Base-by-base conservation (phyloP, 2,797 vertebrate species). In the Eulemur albifrons region DNA sequence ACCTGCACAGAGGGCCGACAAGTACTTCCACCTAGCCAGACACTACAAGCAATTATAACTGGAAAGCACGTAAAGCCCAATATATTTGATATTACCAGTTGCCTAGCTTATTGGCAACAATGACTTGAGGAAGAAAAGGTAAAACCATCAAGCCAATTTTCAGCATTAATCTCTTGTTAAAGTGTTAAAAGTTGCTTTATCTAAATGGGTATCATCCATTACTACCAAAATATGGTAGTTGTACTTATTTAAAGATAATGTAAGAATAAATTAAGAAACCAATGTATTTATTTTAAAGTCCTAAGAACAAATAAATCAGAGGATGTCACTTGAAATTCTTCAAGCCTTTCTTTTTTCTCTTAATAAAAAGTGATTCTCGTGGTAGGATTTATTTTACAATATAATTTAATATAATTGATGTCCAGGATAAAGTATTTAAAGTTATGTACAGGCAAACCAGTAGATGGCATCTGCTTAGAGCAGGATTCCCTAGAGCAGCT, bases 261-360 rank as follows among this genome's bases (percentile, higher is more conserved):
- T 23, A 61, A 95, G 43, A 93, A 63, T 77, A 93, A 86, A 72
- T 72, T 81, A 91, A 95, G 40, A 92, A 90, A 69, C 5, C 23
- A 59, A 82, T 86, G 63, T 35, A 63, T 82, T 94, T 82, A 92
- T 94, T 92, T 93, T 80, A 95, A 94, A 80, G 35, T 6, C n/a
- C 43, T 67, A 92, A 85, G 54, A 89, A 91, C 17, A 81, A 85
- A 94, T 43, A 90, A 85, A 86, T 67, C 73, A 70, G n/a, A 93
- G 25, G 35, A n/a, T 57, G 45, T 69, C 79, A 88, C 27, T 30
- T 72, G 21, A 93, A 93, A 45, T n/a, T 92, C 59, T 79, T 89
- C 8, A 63, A 61, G 21, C 0, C 27, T 79, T 81, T 11, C 7
- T 86, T 70, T 67, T 91, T 57, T 86, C 23, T 79, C 23, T 79